Percentiles rank a stretch among this genome's conserved stretches.
Evolutionary conservation across 2,888 invertebrate species (phyloP).

Genomic region (Cloeon dipterum): DNA sequence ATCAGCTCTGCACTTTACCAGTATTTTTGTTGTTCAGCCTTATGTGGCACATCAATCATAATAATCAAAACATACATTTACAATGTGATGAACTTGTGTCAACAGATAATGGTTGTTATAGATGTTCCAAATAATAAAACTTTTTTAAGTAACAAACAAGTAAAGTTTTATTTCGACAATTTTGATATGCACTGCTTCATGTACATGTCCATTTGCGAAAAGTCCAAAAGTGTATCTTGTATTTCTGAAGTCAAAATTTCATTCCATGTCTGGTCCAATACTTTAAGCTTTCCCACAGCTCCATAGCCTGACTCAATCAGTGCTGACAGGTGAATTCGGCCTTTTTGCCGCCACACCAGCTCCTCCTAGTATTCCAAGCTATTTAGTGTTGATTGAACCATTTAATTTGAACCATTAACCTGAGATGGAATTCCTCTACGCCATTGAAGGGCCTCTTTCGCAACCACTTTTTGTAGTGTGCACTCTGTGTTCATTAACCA

Average conservation of each 20-base stretch:
- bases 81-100: too few species aligned
- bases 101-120: too few species aligned
- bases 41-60: too few species aligned
- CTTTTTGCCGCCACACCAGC: constrained; percentile 45
- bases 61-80: too few species aligned
- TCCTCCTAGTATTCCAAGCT: constrained; percentile 43
- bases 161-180: constrained; percentile 4
- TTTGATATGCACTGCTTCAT: constrained; percentile 31
- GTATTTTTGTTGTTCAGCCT: too few species aligned
- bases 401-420: constrained; percentile 16
- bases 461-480: constrained; percentile 54
- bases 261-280: constrained; percentile 56
- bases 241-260: constrained; percentile 51
- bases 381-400: too few species aligned
- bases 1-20: too few species aligned
- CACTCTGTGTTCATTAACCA: constrained; percentile 53
- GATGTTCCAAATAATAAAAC: too few species aligned
- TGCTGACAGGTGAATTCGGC: constrained; percentile 40
- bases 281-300: constrained; percentile 50
- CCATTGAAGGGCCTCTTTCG: constrained; percentile 69
- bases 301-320: constrained; percentile 51
- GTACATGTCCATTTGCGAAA: constrained; percentile 56
- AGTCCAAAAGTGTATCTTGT: constrained; percentile 53
- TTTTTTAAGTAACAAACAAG: background rate
- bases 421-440: constrained; percentile 32